Base-by-base conservation (phyloP, 2,797 vertebrate genomes). In the Heliangelus exortis region DNA sequence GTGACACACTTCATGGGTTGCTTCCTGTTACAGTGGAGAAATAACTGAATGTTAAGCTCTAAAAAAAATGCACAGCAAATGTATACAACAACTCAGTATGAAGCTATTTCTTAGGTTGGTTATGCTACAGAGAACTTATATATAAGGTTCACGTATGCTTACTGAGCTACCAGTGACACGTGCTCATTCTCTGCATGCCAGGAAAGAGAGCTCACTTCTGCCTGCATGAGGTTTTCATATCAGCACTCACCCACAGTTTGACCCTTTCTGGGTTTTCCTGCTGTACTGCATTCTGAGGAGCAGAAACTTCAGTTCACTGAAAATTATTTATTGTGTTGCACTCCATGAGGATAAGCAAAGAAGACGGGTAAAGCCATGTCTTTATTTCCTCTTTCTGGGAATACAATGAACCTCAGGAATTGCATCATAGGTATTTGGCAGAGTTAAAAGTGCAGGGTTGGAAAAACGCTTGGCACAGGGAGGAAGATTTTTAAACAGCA, bases 91-190 rank as follows among this genome's bases (percentile, higher is more conserved):
- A 41, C 39, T 41, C 39, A 41, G 13, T 41, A 15, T 41, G 39
- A 41, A 41, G 39, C 39, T 41, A 41, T 41, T 69, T 51, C 43
- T 73, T 36, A n/a, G 7, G 34, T 8, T 74, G 45, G 63, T 29
- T 83, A 54, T 6, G 4, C 47, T 68, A 26, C 15, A 72, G 61
- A 57, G 84, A 61, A 75, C 16, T 18, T 28, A 3, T 12, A 34
- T n/a, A 34, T n/a, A 19, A 55, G 5, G 39, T 25, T 84, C 26
- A 50, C 0, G 0, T 36, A 26, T 0, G 1, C 41, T 33, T 25
- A 10, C 34, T 58, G 63, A 86, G 63, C 55, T 85, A 71, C 50
- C 83, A 62, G 51, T 21, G 31, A 50, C 11, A 17, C 2, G 15
- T 57, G 53, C 53, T 68, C 10, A 4, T 21, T 63, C 26, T 25